phyloP scores from a whole-genome alignment of 2,113 vertebrate species.

The Anolis sagrei region DNA sequence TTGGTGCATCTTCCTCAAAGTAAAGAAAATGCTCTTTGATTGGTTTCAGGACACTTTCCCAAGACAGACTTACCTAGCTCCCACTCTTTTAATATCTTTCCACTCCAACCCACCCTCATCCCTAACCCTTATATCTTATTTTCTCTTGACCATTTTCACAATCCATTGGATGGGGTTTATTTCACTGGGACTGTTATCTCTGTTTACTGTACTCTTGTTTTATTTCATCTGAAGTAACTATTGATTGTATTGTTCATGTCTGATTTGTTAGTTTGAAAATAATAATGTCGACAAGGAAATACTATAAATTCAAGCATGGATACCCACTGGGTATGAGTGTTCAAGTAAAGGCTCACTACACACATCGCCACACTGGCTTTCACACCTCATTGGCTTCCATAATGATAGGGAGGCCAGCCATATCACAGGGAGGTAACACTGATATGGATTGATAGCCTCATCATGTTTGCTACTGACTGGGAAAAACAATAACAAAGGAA shows the following conservation, averaged over 20 bases:
- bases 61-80: neutral
- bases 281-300: neutral
- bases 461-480: neutral
- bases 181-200: neutral
- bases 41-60: neutral
- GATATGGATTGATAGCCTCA: constrained; percentile 3
- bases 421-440: neutral
- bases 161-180: neutral
- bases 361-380: neutral
- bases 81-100: neutral
- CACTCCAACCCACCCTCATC: no score
- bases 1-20: neutral
- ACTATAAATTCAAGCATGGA: neutral
- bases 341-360: neutral
- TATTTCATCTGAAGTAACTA: neutral
- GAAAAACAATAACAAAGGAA: neutral
- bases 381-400: neutral
- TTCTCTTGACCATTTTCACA: no score
- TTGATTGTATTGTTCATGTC: neutral
- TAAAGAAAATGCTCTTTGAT: neutral
- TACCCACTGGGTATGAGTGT: neutral
- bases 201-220: neutral
- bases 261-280: neutral
- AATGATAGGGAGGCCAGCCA: neutral
- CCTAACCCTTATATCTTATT: no score